Evolutionary conservation across 2,113 vertebrate genomes (phyloP).

Genomic region (Hypomesus transpacificus): DNA sequence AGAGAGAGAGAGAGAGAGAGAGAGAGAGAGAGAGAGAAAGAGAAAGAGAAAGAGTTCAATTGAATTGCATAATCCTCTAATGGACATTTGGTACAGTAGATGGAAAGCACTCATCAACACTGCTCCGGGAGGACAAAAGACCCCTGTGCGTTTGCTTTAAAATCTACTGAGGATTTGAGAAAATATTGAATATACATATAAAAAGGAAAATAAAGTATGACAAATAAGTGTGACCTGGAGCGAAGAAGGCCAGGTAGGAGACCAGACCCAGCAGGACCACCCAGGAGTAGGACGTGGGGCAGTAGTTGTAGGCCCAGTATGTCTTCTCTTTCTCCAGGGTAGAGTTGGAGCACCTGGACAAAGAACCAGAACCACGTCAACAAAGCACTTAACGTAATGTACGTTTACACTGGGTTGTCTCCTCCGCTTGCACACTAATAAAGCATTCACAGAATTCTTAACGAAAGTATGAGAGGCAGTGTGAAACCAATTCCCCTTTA

Average conservation of each 20-base stretch:
- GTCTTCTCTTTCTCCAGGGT: slow-evolving; percentile 75
- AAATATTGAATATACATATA: too few relatives aligned
- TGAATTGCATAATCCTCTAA: too few relatives aligned
- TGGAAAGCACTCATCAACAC: too few relatives aligned
- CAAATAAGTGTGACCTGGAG: slow-evolving; percentile 77
- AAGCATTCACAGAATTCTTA: too few relatives aligned
- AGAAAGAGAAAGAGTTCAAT: background rate
- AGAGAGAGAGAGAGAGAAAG: background rate
- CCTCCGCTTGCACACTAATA: too few relatives aligned
- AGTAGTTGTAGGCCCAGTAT: slow-evolving; percentile 97
- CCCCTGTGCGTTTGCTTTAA: too few relatives aligned
- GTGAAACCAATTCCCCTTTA: too few relatives aligned
- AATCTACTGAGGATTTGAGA: background rate
- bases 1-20: background rate
- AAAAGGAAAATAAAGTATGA: slow-evolving; percentile 10
- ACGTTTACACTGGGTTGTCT: too few relatives aligned
- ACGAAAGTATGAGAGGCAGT: too few relatives aligned
- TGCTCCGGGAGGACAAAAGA: too few relatives aligned
- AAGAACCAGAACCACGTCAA: background rate
- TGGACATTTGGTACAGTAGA: too few relatives aligned
- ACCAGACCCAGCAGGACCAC: slow-evolving; percentile 87
- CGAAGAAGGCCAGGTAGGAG: slow-evolving; percentile 89
- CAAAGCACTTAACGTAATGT: background rate
- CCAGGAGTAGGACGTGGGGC: slow-evolving; percentile 92
- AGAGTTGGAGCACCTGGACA: slow-evolving; percentile 85